These are phyloP conservation scores for Sinopyrophorus schimmeli DNA, from an alignment of 2,888 invertebrate species.

Conservation along the genomic window DNA sequence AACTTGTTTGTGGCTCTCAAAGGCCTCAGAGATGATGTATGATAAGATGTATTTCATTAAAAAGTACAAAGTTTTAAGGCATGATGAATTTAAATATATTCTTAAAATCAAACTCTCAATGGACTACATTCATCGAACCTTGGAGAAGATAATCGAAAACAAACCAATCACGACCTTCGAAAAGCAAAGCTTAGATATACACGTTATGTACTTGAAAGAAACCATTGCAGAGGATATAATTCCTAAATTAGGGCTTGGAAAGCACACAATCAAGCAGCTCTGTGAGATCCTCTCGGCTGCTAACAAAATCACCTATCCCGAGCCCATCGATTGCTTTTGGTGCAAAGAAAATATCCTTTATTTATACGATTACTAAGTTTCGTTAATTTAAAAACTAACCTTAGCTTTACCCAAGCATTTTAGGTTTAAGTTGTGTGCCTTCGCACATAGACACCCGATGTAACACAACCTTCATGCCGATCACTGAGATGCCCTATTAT, in stretches of 20 bases:
- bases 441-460: slow-evolving; percentile 49
- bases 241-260: slow-evolving; percentile 45
- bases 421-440: slow-evolving; percentile 47
- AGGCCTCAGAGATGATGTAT: slow-evolving; percentile 47
- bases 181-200: slow-evolving; percentile 45
- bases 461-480: slow-evolving; percentile 48
- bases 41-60: slow-evolving; percentile 39
- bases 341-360: slow-evolving; percentile 52
- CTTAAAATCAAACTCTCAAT: slow-evolving; percentile 46
- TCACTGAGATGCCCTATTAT: slow-evolving; percentile 44
- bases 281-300: slow-evolving; percentile 42
- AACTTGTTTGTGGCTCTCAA: slow-evolving; percentile 44
- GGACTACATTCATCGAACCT: slow-evolving; percentile 41
- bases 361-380: too few relatives aligned
- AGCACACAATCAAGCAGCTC: slow-evolving; percentile 44
- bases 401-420: slow-evolving; percentile 39
- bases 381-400: slow-evolving; percentile 14
- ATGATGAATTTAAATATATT: slow-evolving; percentile 44
- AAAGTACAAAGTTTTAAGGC: slow-evolving; percentile 45
- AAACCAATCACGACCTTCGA: slow-evolving; percentile 42
- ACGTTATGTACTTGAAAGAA: slow-evolving; percentile 49
- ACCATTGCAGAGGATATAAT: slow-evolving; percentile 44
- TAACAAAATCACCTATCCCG: slow-evolving; percentile 45
- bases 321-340: slow-evolving; percentile 44
- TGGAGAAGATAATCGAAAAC: slow-evolving; percentile 38